Conservation (phyloP, 2,797 vertebrate genomes). For the Smutsia gigantea region DNA sequence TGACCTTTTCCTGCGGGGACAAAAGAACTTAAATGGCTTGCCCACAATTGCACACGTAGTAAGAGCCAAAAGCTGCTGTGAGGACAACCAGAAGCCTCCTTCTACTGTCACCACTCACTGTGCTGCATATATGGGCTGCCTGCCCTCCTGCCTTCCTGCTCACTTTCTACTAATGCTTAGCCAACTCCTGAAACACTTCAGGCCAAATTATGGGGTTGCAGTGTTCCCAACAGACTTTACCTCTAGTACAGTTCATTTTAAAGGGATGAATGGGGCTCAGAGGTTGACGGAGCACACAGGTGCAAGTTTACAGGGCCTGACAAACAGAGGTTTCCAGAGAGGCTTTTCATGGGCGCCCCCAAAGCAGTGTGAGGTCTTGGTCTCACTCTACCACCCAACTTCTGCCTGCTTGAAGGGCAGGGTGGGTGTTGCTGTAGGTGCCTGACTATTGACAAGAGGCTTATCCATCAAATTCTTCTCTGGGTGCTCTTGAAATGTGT, state of each 20-base stretch:
- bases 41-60: too few species aligned
- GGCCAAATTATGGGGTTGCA: not conserved
- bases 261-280: not conserved
- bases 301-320: not conserved
- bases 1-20: not conserved
- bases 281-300: not conserved
- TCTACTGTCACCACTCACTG: not conserved
- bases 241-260: not conserved
- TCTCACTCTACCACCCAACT: not conserved
- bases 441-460: slow-evolving; percentile 59
- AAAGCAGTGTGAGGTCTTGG: not conserved
- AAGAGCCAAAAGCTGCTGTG: not conserved
- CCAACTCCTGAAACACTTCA: slow-evolving; percentile 43
- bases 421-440: slow-evolving; percentile 11
- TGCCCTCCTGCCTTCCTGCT: not conserved
- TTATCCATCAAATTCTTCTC: slow-evolving; percentile 61
- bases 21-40: slow-evolving; percentile 22
- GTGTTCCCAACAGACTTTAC: not conserved
- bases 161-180: not conserved
- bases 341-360: not conserved
- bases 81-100: not conserved
- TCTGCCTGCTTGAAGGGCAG: not conserved
- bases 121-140: rapidly evolving
- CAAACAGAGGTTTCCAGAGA: not conserved
- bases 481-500: slow-evolving; percentile 61